Evolutionary conservation across 2,888 invertebrate genomes (phyloP).

Genomic region (Flexamia atlantica): DNA sequence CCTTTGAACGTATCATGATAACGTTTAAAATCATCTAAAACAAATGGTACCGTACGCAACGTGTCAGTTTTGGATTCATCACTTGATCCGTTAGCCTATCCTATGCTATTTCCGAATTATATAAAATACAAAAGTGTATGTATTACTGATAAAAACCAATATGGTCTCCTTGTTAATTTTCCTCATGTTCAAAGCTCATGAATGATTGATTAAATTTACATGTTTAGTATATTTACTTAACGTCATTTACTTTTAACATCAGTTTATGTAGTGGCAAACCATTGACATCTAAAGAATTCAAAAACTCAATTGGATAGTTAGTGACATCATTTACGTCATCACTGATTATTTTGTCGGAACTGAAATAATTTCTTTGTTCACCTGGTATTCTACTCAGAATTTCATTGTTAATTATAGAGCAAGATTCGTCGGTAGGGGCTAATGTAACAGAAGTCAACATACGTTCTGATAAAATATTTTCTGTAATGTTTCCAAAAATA

Average conservation of each 20-base stretch:
- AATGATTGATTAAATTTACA: too few relatives aligned
- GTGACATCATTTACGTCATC: slow-evolving; percentile 10
- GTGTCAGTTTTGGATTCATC: not conserved
- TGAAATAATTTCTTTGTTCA: slow-evolving; percentile 33
- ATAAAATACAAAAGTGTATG: too few relatives aligned
- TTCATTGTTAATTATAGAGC: slow-evolving; percentile 30
- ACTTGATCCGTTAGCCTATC: not conserved
- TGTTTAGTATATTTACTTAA: too few relatives aligned
- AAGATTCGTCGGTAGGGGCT: slow-evolving; percentile 26
- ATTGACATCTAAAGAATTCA: slow-evolving; percentile 29
- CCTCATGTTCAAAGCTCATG: too few relatives aligned
- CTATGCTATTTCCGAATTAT: not conserved
- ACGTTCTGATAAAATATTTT: slow-evolving; percentile 27
- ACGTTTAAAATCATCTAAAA: not conserved
- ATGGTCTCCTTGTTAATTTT: too few relatives aligned
- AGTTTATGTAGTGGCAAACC: slow-evolving; percentile 35
- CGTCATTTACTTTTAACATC: slow-evolving; percentile 12
- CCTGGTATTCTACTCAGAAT: slow-evolving; percentile 11
- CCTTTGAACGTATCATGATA: not conserved
- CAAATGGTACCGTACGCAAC: not conserved
- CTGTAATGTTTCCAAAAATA: slow-evolving; percentile 25
- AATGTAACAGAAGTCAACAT: slow-evolving; percentile 16
- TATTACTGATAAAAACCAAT: too few relatives aligned
- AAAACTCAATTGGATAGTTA: too few relatives aligned
- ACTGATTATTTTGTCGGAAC: slow-evolving; percentile 34